Evolutionary conservation across 2,113 vertebrate species (phyloP), one percentile per base, ranked within the genome.

Genomic region (Nicator chloris): DNA sequence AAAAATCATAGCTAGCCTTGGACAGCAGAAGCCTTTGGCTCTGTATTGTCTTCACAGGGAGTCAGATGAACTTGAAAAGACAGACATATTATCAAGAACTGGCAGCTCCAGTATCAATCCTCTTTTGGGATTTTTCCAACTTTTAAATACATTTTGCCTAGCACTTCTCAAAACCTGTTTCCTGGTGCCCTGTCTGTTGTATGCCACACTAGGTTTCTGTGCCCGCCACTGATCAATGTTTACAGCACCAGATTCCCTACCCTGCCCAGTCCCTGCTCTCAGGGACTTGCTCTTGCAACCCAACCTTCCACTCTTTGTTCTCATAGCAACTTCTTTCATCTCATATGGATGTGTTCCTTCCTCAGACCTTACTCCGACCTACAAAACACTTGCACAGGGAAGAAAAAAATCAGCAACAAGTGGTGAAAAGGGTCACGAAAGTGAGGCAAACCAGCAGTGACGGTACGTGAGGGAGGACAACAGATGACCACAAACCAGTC

Each of bases 401-500:
- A 60, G 22, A 47, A 69, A 40, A 40, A 86, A 30, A 45, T 6
- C 13, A 35, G 27, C 30, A 85, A 50, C 5, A 2, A 77, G 21
- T 30, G 1, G 6, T 24, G 28, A 49, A 28, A 59, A 86, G 42
- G 14, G 51, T 27, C 64, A 60, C 0, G 4, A 39, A 69, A 82
- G 9, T 0, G 0, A 76, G 11, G 15, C 33, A 35, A 53, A 70
- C 39, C 22, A 86, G 83, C 59, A 42, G 59, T 9, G 15, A 80
- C 18, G 13, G 9, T 4, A 44, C 0, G 0, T 11, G 26, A 83
- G 56, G 33, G 28, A 68, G 21, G n/a, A 68, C 11, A 56, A 53
- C 39, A 77, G 51, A 30, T 2, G 5, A 23, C 47, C 60, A 31
- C 56, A 70, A 50, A 68, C 20, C 83, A 83, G 20, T 7, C 50